Evolutionary conservation across 2,113 vertebrate genomes (phyloP).

Genomic region (Pollimyrus isidori): DNA sequence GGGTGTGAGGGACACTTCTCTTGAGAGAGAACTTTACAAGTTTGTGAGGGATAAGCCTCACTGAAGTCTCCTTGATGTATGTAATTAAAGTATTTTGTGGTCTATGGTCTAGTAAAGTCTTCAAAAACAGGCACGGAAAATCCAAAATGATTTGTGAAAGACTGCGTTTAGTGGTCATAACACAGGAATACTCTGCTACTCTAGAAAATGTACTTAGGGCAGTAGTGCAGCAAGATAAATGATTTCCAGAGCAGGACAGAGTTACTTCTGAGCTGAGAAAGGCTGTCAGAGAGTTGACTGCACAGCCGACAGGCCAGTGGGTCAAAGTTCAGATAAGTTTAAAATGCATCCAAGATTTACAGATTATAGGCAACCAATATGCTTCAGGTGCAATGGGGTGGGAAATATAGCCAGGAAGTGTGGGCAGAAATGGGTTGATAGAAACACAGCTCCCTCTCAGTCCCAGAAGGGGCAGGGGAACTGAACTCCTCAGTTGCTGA

Average conservation of each 20-base stretch:
- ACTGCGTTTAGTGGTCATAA: too few species aligned
- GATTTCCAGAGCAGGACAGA: background rate
- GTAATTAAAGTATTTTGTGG: too few species aligned
- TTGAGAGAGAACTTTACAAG: too few species aligned
- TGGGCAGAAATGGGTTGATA: background rate
- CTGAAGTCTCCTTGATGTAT: too few species aligned
- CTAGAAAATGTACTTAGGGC: background rate
- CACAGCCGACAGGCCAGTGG: background rate
- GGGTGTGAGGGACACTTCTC: too few species aligned
- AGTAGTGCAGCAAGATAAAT: background rate
- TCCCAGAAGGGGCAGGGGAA: background rate
- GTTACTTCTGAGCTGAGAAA: background rate
- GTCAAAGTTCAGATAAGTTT: background rate
- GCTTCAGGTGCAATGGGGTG: background rate
- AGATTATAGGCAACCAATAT: background rate
- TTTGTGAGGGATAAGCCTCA: too few species aligned
- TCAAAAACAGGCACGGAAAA: too few species aligned
- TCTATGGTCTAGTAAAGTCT: too few species aligned
- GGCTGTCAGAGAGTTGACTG: background rate
- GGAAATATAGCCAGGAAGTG: background rate
- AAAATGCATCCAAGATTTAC: background rate
- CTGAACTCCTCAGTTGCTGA: too few species aligned
- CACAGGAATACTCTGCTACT: background rate
- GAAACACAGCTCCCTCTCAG: background rate
- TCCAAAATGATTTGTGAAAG: too few species aligned